These are phyloP conservation scores for Hypena proboscidalis DNA, from an alignment of 2,888 invertebrate genomes.

Conservation along the genomic window DNA sequence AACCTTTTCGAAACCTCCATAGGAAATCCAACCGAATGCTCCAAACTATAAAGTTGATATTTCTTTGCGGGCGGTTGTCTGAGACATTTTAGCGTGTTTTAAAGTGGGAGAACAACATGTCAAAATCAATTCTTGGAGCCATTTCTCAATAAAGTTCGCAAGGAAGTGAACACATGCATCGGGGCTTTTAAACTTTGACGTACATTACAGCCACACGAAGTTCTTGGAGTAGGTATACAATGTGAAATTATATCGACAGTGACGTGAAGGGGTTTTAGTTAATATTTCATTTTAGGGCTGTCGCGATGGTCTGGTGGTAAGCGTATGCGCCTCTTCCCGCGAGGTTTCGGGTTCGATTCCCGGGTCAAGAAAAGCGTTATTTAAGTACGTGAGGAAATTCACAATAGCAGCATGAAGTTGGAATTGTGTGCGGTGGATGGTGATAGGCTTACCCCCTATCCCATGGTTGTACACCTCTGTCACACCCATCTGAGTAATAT, in stretches of 20 bases:
- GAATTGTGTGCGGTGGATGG: too few species aligned
- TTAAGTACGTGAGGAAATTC: too few species aligned
- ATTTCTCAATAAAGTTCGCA: slow-evolving; percentile 80
- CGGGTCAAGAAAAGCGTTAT: too few species aligned
- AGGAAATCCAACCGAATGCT: slow-evolving; percentile 32
- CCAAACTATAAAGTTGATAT: slow-evolving; percentile 23
- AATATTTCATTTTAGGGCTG: too few species aligned
- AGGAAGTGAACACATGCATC: slow-evolving; percentile 65
- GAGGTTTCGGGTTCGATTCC: too few species aligned
- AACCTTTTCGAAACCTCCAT: slow-evolving; percentile 1
- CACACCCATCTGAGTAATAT: too few species aligned
- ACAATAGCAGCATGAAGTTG: too few species aligned
- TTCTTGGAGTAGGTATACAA: slow-evolving; percentile 41
- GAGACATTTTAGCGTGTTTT: slow-evolving; percentile 62
- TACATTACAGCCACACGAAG: slow-evolving; percentile 47
- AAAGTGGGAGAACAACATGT: slow-evolving; percentile 71
- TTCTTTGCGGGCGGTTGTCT: neutral
- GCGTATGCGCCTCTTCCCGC: too few species aligned
- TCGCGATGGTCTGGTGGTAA: too few species aligned
- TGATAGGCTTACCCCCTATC: too few species aligned
- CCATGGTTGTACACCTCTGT: too few species aligned
- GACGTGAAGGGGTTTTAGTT: too few species aligned
- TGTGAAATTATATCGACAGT: slow-evolving; percentile 14
- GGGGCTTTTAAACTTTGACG: slow-evolving; percentile 80
- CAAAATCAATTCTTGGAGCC: slow-evolving; percentile 79